Conservation (phyloP, 1,140 invertebrate genomes). For the Listronotus bonariensis region DNA sequence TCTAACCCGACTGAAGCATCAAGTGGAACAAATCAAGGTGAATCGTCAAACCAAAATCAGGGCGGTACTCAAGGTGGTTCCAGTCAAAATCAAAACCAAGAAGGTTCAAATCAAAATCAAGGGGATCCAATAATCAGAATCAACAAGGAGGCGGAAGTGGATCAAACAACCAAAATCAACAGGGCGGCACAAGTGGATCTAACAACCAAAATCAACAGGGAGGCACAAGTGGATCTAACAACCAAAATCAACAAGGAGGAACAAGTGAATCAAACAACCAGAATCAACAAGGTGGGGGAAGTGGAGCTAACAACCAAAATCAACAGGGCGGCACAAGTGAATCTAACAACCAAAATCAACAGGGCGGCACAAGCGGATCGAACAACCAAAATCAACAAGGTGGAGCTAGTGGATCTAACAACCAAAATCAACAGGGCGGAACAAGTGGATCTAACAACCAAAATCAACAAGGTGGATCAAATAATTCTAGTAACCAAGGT, state of each 20-base stretch:
- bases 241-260: constrained; percentile 37
- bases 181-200: background rate
- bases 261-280: constrained; percentile 24
- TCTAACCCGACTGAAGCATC: constrained; percentile 7
- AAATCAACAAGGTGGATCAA: constrained; percentile 15
- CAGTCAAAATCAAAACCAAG: no score
- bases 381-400: constrained; percentile 37
- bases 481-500: constrained; percentile 29
- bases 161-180: constrained; percentile 6
- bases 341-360: constrained; percentile 20
- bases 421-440: background rate
- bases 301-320: constrained; percentile 25
- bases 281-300: background rate
- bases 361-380: background rate
- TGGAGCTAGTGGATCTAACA: constrained; percentile 21
- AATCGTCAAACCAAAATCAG: constrained; percentile 27
- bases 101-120: background rate
- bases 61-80: no score
- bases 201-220: constrained; percentile 1
- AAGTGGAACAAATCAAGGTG: background rate
- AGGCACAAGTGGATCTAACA: constrained; percentile 6
- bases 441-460: constrained; percentile 35
- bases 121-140: background rate
- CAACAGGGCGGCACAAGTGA: constrained; percentile 37
- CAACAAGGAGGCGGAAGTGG: background rate